Evolutionary conservation across 2,113 vertebrate genomes (phyloP).

Genomic region (Podiceps cristatus): DNA sequence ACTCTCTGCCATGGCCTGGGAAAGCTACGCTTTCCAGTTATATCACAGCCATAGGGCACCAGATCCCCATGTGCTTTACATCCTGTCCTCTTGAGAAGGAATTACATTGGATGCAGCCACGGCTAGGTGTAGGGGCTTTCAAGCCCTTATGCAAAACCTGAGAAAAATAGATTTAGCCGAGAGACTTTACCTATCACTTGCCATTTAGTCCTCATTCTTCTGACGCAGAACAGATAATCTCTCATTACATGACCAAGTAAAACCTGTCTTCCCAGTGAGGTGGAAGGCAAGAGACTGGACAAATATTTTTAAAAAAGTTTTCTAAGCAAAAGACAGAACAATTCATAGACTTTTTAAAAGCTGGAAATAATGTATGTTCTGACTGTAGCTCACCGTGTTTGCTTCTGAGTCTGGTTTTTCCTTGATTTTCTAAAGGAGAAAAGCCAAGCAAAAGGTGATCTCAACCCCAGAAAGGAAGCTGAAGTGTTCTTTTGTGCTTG

Average conservation of each 20-base stretch:
- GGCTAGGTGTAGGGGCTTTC: not conserved
- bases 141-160: not conserved
- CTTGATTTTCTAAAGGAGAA: constrained; percentile 79
- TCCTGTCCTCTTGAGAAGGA: not conserved
- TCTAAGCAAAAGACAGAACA: not conserved
- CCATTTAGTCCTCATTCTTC: constrained; percentile 3
- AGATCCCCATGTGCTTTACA: not conserved
- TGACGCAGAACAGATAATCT: not conserved
- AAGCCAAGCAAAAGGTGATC: constrained; percentile 78
- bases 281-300: not conserved
- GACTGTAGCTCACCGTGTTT: constrained; percentile 69
- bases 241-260: not conserved
- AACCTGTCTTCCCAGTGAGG: not conserved
- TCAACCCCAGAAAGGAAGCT: constrained; percentile 69
- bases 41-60: not conserved
- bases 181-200: not conserved
- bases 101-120: not conserved
- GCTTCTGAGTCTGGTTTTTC: constrained; percentile 53
- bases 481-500: constrained; percentile 58
- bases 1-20: not conserved
- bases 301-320: not conserved
- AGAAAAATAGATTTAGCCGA: not conserved
- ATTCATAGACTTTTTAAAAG: not conserved
- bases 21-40: not conserved
- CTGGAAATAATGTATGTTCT: not conserved